Conservation (phyloP, 2,797 vertebrate genomes). For the Microcaecilia unicolor region DNA sequence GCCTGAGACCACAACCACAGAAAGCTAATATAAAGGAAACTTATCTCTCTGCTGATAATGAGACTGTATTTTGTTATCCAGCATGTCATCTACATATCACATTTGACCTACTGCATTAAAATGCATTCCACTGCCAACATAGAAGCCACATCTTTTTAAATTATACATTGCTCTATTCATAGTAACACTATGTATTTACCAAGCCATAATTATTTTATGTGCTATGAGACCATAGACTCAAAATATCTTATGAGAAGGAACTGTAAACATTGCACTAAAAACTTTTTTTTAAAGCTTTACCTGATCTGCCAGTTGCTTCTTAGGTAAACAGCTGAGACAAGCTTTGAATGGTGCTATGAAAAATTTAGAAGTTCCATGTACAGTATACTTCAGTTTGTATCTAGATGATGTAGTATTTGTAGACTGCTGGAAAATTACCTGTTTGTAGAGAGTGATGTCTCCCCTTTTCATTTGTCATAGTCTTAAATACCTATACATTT, state of each 20-base stretch:
- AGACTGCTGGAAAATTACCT: slow-evolving; percentile 52
- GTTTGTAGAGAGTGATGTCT: slow-evolving; percentile 54
- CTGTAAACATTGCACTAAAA: slow-evolving; percentile 60
- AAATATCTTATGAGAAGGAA: slow-evolving; percentile 48
- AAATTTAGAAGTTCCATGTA: slow-evolving; percentile 56
- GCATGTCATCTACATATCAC: slow-evolving; percentile 42
- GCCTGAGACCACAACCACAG: slow-evolving; percentile 52
- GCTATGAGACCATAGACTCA: slow-evolving; percentile 57
- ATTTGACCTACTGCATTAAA: slow-evolving; percentile 43
- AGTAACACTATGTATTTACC: slow-evolving; percentile 48
- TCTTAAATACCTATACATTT: slow-evolving; percentile 40
- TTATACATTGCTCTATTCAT: slow-evolving; percentile 40
- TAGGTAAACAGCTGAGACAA: slow-evolving; percentile 53
- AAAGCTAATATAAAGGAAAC: slow-evolving; percentile 59
- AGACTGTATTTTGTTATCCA: slow-evolving; percentile 37
- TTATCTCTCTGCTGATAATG: slow-evolving; percentile 23
- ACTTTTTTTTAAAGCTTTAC: slow-evolving; percentile 61
- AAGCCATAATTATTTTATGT: slow-evolving; percentile 65
- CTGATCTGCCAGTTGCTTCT: slow-evolving; percentile 48
- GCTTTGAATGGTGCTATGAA: slow-evolving; percentile 76
- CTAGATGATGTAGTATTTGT: slow-evolving; percentile 62
- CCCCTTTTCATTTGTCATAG: slow-evolving; percentile 58
- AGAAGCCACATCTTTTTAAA: slow-evolving; percentile 37
- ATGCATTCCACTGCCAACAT: slow-evolving; percentile 43
- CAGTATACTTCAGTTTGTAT: slow-evolving; percentile 44